Evolutionary conservation across 2,888 invertebrate species (phyloP), one percentile per base, ranked within the genome.

Genomic region (Eupithecia inturbata): DNA sequence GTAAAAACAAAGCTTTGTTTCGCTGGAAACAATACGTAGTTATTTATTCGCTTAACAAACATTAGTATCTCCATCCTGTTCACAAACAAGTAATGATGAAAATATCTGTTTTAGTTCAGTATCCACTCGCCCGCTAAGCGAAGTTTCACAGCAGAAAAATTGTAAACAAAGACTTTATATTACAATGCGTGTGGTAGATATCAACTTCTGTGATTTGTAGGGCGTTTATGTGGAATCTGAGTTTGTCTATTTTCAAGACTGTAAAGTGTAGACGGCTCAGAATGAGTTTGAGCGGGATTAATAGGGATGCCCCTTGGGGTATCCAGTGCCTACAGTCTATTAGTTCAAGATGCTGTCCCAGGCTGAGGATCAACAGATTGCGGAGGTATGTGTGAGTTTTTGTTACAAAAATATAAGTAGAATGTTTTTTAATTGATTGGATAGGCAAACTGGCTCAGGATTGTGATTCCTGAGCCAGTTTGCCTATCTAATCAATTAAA

Each of bases 301-400:
- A 22, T 2, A 36, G 9, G 6, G 96, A 96, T 75, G 94, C 96
- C 68, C 97, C 97, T 19, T 86, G 96, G 76, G 97, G 97, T n/a
- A 89, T 97, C 14, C 92, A 94, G 81, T 84, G 93, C 41, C 82
- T 97, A 68, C 96, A 96, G 82, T 95, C 89, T 79, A 81, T 94
- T 28, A 94, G 89, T 19, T 90, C 91, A 9, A 94, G 88, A 81
- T 95, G 95, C 71, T 97, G 96, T 82, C 96, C 96, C 6, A 92
- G 96, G 26, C 85, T 95, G 9, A 95, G 95, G 80, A 92, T 96
- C 77, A 96, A 97, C 86, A 95, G 96, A 83, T 95, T 96, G 82
- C 86, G 95, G 83, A 96, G 96, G 97, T 97, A 88, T 95, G 95
- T 93, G 33, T 53, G 9, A 3, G 5, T 33, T 57, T 57, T 5